phyloP scores from a whole-genome alignment of 2,113 vertebrate genomes.

The Myodes glareolus region DNA sequence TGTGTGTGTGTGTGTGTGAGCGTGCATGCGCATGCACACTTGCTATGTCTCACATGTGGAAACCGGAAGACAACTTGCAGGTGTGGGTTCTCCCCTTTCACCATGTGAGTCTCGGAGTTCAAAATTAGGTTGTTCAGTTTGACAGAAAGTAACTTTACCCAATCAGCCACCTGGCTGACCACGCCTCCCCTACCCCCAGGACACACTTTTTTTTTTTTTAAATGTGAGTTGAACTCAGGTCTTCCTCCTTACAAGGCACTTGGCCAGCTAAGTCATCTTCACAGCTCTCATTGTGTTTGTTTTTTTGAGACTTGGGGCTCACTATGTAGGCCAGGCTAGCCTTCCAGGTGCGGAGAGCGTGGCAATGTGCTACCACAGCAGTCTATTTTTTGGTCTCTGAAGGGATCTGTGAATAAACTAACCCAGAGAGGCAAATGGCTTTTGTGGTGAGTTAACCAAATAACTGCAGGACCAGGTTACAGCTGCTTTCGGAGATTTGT shows the following conservation, averaged over 20 bases:
- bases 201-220: background rate
- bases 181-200: background rate
- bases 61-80: background rate
- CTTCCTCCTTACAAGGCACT: background rate
- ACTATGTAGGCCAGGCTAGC: background rate
- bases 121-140: background rate
- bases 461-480: background rate
- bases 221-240: background rate
- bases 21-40: accelerated
- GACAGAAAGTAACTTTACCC: background rate
- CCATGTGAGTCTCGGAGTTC: background rate
- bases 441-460: background rate
- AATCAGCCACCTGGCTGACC: background rate
- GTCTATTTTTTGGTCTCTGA: background rate
- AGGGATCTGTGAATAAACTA: background rate
- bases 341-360: background rate
- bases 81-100: background rate
- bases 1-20: background rate
- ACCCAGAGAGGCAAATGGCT: background rate
- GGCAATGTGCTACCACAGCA: background rate
- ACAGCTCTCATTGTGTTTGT: background rate
- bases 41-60: background rate
- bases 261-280: background rate
- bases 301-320: background rate
- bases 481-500: background rate